Conservation (phyloP, 1,140 invertebrate species). For the Dreissena polymorpha region DNA sequence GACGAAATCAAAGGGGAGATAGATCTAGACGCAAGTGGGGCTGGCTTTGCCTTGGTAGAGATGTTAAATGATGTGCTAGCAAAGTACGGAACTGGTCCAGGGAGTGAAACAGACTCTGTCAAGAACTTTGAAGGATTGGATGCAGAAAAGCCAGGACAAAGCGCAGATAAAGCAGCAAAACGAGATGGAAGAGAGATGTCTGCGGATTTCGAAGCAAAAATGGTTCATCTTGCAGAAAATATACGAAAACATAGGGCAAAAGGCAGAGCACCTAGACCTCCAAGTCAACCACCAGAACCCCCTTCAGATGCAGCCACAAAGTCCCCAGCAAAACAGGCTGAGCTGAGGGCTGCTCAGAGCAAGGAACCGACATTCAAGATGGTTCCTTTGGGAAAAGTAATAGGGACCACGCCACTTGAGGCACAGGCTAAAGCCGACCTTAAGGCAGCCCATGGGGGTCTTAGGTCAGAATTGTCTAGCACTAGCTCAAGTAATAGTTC, state of each 20-base stretch:
- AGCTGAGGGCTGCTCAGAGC: conserved; percentile 53
- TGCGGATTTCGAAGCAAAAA: conserved; percentile 67
- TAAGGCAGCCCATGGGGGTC: conserved; percentile 14
- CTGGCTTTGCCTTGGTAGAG: conserved; percentile 68
- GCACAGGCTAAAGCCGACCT: conserved; percentile 33
- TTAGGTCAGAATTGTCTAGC: conserved; percentile 6
- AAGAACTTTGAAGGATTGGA: conserved; percentile 41
- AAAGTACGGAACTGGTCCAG: conserved; percentile 61
- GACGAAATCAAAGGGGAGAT: conserved; percentile 56
- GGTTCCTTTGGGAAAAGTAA: conserved; percentile 64
- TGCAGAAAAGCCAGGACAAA: conserved; percentile 22
- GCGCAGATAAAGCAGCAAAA: background rate
- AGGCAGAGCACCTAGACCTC: conserved; percentile 70
- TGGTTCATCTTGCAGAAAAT: conserved; percentile 69
- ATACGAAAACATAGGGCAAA: conserved; percentile 66
- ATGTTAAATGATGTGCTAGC: conserved; percentile 71
- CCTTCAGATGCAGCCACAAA: conserved; percentile 46
- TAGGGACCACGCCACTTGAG: conserved; percentile 36
- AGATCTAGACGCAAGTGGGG: conserved; percentile 64
- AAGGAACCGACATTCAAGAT: conserved; percentile 72
- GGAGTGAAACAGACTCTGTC: conserved; percentile 47
- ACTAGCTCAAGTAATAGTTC: conserved; percentile 26
- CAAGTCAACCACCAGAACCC: conserved; percentile 67
- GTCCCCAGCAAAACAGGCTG: conserved; percentile 47
- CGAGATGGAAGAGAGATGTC: conserved; percentile 46